These are phyloP conservation scores for Semaprochilodus insignis DNA, from an alignment of 2,797 vertebrate genomes.

Conservation along the genomic window DNA sequence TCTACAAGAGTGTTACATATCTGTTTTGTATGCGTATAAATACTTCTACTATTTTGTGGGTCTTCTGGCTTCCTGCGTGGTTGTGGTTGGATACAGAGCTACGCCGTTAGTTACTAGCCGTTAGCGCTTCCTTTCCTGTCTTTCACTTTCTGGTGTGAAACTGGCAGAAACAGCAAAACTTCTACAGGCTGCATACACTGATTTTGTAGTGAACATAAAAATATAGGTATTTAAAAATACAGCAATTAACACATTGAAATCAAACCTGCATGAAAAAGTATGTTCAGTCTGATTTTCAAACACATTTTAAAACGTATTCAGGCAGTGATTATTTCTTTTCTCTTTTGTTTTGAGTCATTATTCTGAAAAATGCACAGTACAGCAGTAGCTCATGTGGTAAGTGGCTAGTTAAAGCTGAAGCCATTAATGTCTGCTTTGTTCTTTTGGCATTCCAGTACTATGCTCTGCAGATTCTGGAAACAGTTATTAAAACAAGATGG, in stretches of 20 bases:
- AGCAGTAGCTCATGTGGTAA: constrained; percentile 63
- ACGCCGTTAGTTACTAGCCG: constrained; percentile 24
- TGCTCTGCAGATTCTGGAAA: constrained; percentile 99
- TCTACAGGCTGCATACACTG: constrained; percentile 78
- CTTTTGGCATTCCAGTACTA: constrained; percentile 96
- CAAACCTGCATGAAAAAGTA: constrained; percentile 88
- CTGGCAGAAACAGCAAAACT: constrained; percentile 93
- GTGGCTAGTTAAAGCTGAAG: constrained; percentile 21
- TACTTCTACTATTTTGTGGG: constrained; percentile 13
- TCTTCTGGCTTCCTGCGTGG: constrained; percentile 41
- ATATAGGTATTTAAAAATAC: neutral
- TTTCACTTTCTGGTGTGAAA: constrained; percentile 88
- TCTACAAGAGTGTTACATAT: constrained; percentile 30
- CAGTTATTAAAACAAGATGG: constrained; percentile 99
- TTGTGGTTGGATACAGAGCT: constrained; percentile 24
- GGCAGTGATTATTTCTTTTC: constrained; percentile 70
- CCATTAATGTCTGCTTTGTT: constrained; percentile 70
- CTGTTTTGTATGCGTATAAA: constrained; percentile 30
- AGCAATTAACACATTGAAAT: constrained; percentile 62
- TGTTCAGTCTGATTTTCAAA: constrained; percentile 76
- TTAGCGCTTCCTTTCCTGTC: constrained; percentile 65
- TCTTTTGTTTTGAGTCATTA: constrained; percentile 32
- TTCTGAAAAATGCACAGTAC: constrained; percentile 48
- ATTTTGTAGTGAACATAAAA: constrained; percentile 33
- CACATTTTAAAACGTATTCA: constrained; percentile 58